These are phyloP conservation scores for Amphilophus citrinellus DNA, from an alignment of 2,113 vertebrate species.

Conservation along the genomic window DNA sequence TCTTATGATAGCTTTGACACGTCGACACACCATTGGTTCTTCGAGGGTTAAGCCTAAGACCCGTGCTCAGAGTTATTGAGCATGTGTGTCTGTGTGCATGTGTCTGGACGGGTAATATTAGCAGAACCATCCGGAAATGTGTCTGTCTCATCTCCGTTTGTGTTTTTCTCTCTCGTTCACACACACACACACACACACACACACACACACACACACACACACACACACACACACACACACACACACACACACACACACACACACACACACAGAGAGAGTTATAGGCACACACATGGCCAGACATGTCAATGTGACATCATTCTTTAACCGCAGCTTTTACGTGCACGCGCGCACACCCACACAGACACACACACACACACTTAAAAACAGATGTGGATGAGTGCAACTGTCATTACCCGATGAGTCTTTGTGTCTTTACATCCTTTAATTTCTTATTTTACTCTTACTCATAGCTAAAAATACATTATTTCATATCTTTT, in stretches of 20 bases:
- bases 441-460: slow-evolving; percentile 65
- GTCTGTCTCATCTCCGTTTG: slow-evolving; percentile 70
- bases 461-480: slow-evolving; percentile 56
- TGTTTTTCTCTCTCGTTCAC: slow-evolving; percentile 40
- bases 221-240: no score
- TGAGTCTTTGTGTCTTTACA: slow-evolving; percentile 46
- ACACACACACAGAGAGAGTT: slow-evolving; percentile 19
- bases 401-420: slow-evolving; percentile 63
- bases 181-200: no score
- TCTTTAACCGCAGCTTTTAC: slow-evolving; percentile 56
- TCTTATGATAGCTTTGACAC: slow-evolving; percentile 52
- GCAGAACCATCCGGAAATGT: slow-evolving; percentile 64
- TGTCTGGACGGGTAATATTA: slow-evolving; percentile 61
- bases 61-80: slow-evolving; percentile 44
- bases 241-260: slow-evolving; percentile 8
- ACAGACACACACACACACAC: neutral
- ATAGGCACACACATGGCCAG: slow-evolving; percentile 54
- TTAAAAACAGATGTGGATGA: slow-evolving; percentile 65
- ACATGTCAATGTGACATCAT: slow-evolving; percentile 72
- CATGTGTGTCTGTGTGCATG: slow-evolving; percentile 1
- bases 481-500: slow-evolving; percentile 59
- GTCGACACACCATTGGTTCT: slow-evolving; percentile 33
- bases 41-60: slow-evolving; percentile 56
- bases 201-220: neutral
- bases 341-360: slow-evolving; percentile 7